Evolutionary conservation across 2,888 invertebrate genomes (phyloP).

Genomic region (Mechanitis mazaeus): DNA sequence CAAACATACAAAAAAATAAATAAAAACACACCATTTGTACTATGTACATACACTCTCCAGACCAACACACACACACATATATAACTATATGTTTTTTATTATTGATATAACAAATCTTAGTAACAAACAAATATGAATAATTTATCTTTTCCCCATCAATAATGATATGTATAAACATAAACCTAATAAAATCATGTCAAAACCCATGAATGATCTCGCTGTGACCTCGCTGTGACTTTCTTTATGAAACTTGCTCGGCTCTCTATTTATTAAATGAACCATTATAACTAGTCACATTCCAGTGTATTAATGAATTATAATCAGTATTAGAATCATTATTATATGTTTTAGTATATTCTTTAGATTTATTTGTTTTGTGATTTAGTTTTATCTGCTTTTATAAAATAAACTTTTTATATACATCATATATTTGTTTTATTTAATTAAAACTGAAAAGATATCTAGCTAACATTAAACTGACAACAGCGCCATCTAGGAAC

Average conservation of each 20-base stretch:
- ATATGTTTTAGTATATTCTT: constrained; percentile 2
- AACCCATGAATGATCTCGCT: too few relatives aligned
- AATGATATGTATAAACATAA: too few relatives aligned
- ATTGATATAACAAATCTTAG: too few relatives aligned
- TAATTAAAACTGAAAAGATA: background rate
- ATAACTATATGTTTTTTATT: background rate
- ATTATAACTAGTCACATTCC: constrained; percentile 12
- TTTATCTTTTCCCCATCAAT: too few relatives aligned
- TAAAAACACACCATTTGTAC: too few relatives aligned
- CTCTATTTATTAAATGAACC: too few relatives aligned
- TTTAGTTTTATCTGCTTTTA: background rate
- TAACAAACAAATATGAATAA: too few relatives aligned
- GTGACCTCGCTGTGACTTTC: too few relatives aligned
- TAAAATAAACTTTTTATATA: background rate
- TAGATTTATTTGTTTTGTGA: constrained; percentile 1
- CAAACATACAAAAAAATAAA: too few relatives aligned
- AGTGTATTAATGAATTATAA: constrained; percentile 10
- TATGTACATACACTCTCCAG: too few relatives aligned
- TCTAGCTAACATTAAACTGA: too few relatives aligned
- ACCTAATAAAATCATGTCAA: too few relatives aligned
- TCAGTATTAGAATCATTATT: background rate
- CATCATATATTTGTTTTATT: background rate
- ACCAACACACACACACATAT: background rate
- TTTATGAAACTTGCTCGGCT: background rate
- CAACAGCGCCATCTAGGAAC: background rate